Base-by-base conservation (phyloP, 64 coral and sea anemone species). In the Montipora sp. region DNA sequence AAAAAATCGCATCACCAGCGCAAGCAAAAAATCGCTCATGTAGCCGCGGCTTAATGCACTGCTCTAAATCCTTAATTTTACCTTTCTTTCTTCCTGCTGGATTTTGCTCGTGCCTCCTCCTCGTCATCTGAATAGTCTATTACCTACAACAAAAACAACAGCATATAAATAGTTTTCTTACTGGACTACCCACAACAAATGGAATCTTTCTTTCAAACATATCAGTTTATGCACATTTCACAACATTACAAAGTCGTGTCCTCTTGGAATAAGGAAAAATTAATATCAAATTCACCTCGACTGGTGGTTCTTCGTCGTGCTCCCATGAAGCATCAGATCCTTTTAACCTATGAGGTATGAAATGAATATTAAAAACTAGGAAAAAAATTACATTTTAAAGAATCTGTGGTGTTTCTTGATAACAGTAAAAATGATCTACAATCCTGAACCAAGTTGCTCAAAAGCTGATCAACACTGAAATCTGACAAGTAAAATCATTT, bases 261-360 rank as follows among this genome's bases (percentile, higher is more conserved):
- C 36, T 36, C 36, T 36, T 55, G 51, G 5, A 55, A 5, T 10
- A 55, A n/a, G 15, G 66, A 57, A 18, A 60, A 13, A 57, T 27
- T 51, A 48, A 51, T 18, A 46, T 14, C 8, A 5, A 49, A 47
- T 72, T 53, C 80, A 96, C 95, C 92, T 96, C 95, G 24, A 5
- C 23, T 18, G 95, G 95, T 59, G 95, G 95, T 75, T 96, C 95
- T 71, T 96, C 92, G 47, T 96, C 95, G 78, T 94, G 84, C 59
- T 96, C 93, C 95, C 95, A 96, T 63, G 95, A 96, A 44, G 95
- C 95, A 94, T 96, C 95, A 45, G 95, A 96, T 46, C 95, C 95
- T 69, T 91, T 91, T 5, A 96, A 75, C 46, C 95, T 96, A 47
- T 51, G 66, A 89, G 2, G 27, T 36, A 79, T 80, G 47, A 57